Percentiles rank a stretch among this genome's conserved stretches.
Conservation (phyloP, 2,113 vertebrate genomes). For the Fulica atra region DNA sequence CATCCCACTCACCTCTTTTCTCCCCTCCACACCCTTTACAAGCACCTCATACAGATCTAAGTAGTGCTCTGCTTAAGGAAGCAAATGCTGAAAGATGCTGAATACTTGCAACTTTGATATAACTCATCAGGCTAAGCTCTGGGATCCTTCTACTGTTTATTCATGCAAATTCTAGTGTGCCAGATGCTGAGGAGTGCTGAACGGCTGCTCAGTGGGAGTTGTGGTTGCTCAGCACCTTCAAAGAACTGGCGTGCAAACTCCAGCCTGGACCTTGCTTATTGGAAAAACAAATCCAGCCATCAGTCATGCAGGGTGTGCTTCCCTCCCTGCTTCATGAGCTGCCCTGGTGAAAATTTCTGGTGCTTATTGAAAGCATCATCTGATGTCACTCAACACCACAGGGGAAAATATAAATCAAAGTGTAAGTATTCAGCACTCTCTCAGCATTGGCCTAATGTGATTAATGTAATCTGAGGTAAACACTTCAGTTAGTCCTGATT, state of each 20-base stretch:
- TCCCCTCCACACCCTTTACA: background rate
- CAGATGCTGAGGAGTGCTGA: slow-evolving; percentile 24
- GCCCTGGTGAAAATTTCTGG: slow-evolving; percentile 41
- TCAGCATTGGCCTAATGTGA: slow-evolving; percentile 30
- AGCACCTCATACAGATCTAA: background rate
- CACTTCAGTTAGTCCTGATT: slow-evolving; percentile 9
- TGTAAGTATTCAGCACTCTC: slow-evolving; percentile 52
- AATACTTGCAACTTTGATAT: background rate
- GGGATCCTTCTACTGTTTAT: background rate
- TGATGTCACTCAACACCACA: background rate
- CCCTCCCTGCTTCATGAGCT: slow-evolving; percentile 1
- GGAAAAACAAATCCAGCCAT: background rate
- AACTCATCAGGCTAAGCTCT: background rate
- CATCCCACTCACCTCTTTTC: background rate
- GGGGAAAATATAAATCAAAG: slow-evolving; percentile 46
- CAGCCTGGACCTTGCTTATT: background rate
- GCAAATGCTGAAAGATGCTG: background rate
- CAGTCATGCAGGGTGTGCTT: slow-evolving; percentile 29
- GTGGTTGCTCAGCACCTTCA: slow-evolving; percentile 26
- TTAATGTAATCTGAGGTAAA: slow-evolving; percentile 47
- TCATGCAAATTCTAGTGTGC: background rate
- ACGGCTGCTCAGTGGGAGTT: slow-evolving; percentile 3
- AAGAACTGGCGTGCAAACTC: background rate
- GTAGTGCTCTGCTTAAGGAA: background rate
- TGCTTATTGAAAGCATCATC: slow-evolving; percentile 23